phyloP scores from a whole-genome alignment of 92 coral and sea anemone species.

The Meandrina meandrites region DNA sequence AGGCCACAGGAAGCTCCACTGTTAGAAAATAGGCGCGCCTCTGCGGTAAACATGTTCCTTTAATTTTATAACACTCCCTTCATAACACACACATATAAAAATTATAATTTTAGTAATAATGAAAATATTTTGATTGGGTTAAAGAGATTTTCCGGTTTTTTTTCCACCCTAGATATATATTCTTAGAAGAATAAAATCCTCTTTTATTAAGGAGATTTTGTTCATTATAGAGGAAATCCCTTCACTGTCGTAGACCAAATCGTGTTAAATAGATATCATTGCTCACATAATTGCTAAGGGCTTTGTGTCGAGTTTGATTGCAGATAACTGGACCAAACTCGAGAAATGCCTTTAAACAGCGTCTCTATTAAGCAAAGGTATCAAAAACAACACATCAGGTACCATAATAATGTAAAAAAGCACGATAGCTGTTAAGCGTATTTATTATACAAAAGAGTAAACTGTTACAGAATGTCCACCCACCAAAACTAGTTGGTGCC shows the following conservation, averaged over 20 bases:
- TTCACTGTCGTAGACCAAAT: background rate
- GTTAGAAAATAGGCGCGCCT: background rate
- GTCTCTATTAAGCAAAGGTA: background rate
- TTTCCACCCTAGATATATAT: constrained; percentile 7
- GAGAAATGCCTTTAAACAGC: background rate
- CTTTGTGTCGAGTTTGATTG: background rate
- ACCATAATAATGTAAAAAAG: background rate
- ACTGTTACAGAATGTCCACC: background rate
- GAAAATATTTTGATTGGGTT: constrained; percentile 4
- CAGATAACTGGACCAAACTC: background rate
- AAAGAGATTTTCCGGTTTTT: constrained; percentile 11
- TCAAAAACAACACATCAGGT: background rate
- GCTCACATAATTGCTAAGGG: background rate
- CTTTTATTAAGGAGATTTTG: background rate
- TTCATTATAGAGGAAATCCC: background rate
- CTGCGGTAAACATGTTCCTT: background rate
- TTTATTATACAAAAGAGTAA: background rate
- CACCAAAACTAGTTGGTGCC: background rate
- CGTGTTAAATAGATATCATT: background rate
- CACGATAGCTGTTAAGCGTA: background rate
- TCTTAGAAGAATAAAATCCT: background rate
- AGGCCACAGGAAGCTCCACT: background rate
- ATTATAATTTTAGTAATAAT: background rate
- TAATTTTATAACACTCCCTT: background rate
- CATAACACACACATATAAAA: background rate